Evolutionary conservation across 1,140 invertebrate genomes (phyloP), one percentile per base, ranked within the genome.

Genomic region (Trichogramma pretiosum): DNA sequence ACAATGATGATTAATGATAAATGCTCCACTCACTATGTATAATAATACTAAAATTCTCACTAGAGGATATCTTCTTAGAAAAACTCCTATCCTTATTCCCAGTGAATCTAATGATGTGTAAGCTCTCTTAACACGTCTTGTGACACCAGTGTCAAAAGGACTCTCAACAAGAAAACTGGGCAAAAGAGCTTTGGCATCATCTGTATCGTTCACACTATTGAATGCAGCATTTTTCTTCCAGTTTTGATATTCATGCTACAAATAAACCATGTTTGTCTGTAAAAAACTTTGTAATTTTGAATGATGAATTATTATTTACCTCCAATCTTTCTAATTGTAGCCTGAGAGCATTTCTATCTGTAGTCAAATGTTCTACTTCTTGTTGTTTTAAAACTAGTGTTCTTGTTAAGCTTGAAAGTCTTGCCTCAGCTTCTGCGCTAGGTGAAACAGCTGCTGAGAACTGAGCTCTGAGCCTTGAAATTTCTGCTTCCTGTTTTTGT

Each of bases 341-440:
- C 34, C 78, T 68, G 18, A 90, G 69, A 10, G 87, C 87, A 73
- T 88, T 88, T 55, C 84, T 79, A 56, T 91, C 87, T 1, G 83
- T 82, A 22, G 83, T 86, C 14, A 88, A 69, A 19, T 77, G 74
- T 65, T 91, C 88, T 21, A 92, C 58, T 42, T 79, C 73, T 40
- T 81, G 82, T 63, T 92, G 88, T 59, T 90, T 89, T 47, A 83
- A 75, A 42, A 91, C 85, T 14, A 91, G 69, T 37, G 83, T 85
- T 60, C 89, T 83, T 1, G 87, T 89, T 10, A 89, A 70, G 2
- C 77, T 72, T 44, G 82, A 74, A 2, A 89, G 65, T 50, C 85
- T 72, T 8, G 75, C 73, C 66, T 88, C 84, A 49, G 85, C 57
- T 71, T 87, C 79, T 44, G 62, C 69, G 48, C 75, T 75, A 19